These are phyloP conservation scores for Stenopsyche tienmushanensis DNA, from an alignment of 1,140 invertebrate species.

Conservation along the genomic window DNA sequence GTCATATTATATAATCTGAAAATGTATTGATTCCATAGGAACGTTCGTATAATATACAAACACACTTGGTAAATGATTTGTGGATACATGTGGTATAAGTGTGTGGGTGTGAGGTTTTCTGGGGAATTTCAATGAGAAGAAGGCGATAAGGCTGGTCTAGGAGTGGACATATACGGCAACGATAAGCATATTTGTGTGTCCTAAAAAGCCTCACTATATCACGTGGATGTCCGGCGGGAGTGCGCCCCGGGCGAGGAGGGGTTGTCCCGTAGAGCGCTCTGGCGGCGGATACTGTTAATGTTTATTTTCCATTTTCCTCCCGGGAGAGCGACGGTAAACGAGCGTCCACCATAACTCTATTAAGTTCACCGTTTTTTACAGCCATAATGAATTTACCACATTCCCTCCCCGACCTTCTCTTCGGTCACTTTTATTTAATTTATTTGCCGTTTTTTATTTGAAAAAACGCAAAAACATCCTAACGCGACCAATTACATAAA, in stretches of 20 bases:
- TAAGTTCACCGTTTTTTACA: constrained; percentile 26
- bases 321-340: constrained; percentile 24
- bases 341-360: constrained; percentile 30
- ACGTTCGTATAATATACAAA: no score
- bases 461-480: no score
- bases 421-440: constrained; percentile 26
- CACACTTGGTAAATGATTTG: no score
- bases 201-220: no score
- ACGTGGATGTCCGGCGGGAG: no score
- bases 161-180: neutral
- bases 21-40: no score
- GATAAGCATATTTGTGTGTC: neutral
- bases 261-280: neutral
- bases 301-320: constrained; percentile 31
- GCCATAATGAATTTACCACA: constrained; percentile 35
- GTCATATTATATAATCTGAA: no score
- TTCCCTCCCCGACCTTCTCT: neutral
- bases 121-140: neutral
- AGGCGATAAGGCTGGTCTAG: neutral
- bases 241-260: neutral
- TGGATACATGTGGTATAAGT: no score
- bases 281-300: constrained; percentile 22
- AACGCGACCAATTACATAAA: no score
- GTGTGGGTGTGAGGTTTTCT: no score
- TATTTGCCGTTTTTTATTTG: constrained; percentile 31